phyloP scores from a whole-genome alignment of 2,888 invertebrate genomes.

The Hydropsyche betteni region DNA sequence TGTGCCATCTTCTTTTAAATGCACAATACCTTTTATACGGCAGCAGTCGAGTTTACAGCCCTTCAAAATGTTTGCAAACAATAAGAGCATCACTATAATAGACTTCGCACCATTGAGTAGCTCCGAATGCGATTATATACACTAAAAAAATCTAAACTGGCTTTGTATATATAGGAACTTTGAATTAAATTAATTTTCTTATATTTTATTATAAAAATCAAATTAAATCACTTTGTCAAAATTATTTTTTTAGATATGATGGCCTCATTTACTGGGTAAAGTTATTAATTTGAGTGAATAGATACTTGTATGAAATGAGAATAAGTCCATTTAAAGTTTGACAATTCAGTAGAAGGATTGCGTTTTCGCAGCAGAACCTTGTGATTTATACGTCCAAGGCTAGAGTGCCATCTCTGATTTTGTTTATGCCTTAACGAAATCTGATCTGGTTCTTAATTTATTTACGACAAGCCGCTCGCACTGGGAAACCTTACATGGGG shows the following conservation, averaged over 20 bases:
- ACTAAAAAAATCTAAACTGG: background rate
- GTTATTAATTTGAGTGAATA: no score
- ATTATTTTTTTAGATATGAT: no score
- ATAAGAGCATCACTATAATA: constrained; percentile 44
- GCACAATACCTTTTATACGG: constrained; percentile 45
- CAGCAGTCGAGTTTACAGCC: constrained; percentile 49
- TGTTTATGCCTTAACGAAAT: constrained; percentile 50
- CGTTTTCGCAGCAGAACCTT: background rate
- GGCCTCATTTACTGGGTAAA: no score
- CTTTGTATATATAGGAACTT: background rate
- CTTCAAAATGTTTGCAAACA: constrained; percentile 50
- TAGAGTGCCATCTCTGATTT: constrained; percentile 49
- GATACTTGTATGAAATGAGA: no score
- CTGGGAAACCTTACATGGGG: constrained; percentile 27
- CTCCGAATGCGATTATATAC: constrained; percentile 7
- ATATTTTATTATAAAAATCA: no score
- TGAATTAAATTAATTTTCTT: no score
- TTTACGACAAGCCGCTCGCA: constrained; percentile 42
- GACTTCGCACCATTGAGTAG: constrained; percentile 47
- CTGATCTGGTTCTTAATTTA: constrained; percentile 50
- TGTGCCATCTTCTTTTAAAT: constrained; percentile 36
- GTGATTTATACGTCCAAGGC: constrained; percentile 43
- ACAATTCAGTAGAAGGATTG: background rate
- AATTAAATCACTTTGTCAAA: no score
- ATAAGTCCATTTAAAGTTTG: no score